A percentile compares a stretch with the other conserved stretches of the same genome.
phyloP scores from a whole-genome alignment of 1,140 invertebrate species.

The Apis dorsata region DNA sequence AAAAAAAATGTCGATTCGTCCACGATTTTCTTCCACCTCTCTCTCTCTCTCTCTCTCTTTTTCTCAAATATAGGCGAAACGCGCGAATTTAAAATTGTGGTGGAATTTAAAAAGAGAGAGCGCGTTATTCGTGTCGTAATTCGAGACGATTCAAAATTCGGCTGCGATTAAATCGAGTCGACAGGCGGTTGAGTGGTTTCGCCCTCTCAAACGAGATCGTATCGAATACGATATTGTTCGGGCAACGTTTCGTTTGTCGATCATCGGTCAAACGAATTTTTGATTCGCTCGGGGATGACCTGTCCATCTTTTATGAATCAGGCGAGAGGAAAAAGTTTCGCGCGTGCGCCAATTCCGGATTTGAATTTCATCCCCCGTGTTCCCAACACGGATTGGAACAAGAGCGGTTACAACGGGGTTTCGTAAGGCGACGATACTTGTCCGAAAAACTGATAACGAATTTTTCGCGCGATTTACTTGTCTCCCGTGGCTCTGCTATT shows the following conservation, averaged over 20 bases:
- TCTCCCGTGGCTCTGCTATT: neutral
- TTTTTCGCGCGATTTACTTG: neutral
- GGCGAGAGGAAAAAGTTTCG: neutral
- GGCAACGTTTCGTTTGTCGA: no score
- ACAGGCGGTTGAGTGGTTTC: no score
- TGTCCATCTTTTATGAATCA: slow-evolving; percentile 1
- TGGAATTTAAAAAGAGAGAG: neutral
- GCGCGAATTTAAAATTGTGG: neutral
- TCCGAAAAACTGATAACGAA: slow-evolving; percentile 1
- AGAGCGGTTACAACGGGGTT: neutral
- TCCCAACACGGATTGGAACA: neutral
- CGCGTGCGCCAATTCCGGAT: no score
- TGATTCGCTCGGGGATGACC: neutral
- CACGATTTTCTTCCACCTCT: neutral
- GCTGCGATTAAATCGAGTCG: no score
- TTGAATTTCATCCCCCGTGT: neutral
- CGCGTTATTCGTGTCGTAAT: neutral
- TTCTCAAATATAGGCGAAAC: no score
- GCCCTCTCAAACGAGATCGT: neutral
- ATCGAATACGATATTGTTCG: neutral
- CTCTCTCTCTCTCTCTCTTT: neutral
- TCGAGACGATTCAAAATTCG: neutral
- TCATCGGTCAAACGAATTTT: slow-evolving; percentile 6
- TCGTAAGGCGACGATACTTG: no score
- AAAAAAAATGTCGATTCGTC: neutral